These are phyloP conservation scores for Ictidomys tridecemlineatus DNA, from an alignment of 2,113 vertebrate species.

Conservation along the genomic window DNA sequence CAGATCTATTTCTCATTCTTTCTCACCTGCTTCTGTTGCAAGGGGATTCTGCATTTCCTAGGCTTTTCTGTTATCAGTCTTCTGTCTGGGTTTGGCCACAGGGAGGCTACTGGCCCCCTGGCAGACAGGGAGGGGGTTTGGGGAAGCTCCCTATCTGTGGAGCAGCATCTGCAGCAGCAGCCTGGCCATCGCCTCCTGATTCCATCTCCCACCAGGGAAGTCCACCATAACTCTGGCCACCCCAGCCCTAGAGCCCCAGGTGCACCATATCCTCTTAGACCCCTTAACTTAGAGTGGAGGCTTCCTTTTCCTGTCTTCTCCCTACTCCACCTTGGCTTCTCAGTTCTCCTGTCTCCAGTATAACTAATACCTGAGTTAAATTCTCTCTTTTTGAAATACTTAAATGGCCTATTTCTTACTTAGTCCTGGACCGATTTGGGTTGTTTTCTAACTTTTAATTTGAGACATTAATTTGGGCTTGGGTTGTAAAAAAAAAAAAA, in stretches of 20 bases:
- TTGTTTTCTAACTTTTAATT: slow-evolving; percentile 10
- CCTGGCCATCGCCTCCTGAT: neutral
- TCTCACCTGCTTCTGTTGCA: neutral
- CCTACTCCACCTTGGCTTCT: neutral
- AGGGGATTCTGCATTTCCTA: neutral
- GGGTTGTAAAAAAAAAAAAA: neutral
- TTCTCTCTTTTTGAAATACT: neutral
- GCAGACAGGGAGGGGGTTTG: neutral
- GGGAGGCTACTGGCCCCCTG: neutral
- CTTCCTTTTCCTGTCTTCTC: neutral
- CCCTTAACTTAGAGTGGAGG: neutral
- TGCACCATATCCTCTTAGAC: too few species aligned
- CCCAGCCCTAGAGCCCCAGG: neutral
- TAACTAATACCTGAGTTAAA: neutral
- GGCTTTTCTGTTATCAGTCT: neutral
- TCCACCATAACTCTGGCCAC: neutral
- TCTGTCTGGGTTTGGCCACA: slow-evolving; percentile 9
- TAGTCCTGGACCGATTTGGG: neutral
- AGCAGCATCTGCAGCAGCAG: neutral
- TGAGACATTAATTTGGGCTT: slow-evolving; percentile 28
- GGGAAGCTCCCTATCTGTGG: neutral
- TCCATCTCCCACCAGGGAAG: neutral
- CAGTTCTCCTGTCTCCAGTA: accelerated
- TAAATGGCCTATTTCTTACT: neutral
- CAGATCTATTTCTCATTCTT: neutral